phyloP scores from a whole-genome alignment of 2,113 vertebrate species.

The Galbula dea region DNA sequence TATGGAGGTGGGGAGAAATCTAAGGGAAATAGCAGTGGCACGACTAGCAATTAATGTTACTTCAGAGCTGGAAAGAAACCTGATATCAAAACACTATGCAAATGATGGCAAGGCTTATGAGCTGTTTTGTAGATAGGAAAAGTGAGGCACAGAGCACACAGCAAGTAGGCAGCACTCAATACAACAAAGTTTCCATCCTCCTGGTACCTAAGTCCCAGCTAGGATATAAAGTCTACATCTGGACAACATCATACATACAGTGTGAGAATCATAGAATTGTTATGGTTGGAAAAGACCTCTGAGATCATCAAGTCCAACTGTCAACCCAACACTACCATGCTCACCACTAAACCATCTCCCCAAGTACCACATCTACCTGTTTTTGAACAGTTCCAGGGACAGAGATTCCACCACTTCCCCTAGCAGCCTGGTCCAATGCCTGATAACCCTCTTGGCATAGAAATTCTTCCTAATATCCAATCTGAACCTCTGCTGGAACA shows the following conservation, averaged over 20 bases:
- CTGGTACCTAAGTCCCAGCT: not conserved
- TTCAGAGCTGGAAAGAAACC: slow-evolving; percentile 39
- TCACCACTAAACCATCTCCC: no score
- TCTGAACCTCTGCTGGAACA: no score
- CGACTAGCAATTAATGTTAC: slow-evolving; percentile 52
- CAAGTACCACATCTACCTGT: no score
- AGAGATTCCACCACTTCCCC: no score
- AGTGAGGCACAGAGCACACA: not conserved
- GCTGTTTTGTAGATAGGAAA: slow-evolving; percentile 3
- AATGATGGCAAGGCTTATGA: slow-evolving; percentile 40
- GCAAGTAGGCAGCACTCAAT: not conserved
- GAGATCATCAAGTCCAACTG: no score
- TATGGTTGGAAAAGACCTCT: no score
- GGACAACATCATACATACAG: not conserved
- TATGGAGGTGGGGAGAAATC: slow-evolving; percentile 32
- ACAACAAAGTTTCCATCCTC: not conserved
- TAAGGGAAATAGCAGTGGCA: slow-evolving; percentile 47
- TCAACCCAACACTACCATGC: no score
- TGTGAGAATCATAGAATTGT: no score
- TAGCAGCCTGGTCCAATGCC: no score
- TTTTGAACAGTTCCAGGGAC: no score
- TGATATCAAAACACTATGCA: slow-evolving; percentile 52
- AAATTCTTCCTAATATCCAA: no score
- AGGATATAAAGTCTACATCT: not conserved
- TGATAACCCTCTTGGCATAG: no score